A percentile compares a stretch with the other conserved stretches of the same genome.
Conservation (phyloP, 2,113 vertebrate species). For the Peromyscus maniculatus region DNA sequence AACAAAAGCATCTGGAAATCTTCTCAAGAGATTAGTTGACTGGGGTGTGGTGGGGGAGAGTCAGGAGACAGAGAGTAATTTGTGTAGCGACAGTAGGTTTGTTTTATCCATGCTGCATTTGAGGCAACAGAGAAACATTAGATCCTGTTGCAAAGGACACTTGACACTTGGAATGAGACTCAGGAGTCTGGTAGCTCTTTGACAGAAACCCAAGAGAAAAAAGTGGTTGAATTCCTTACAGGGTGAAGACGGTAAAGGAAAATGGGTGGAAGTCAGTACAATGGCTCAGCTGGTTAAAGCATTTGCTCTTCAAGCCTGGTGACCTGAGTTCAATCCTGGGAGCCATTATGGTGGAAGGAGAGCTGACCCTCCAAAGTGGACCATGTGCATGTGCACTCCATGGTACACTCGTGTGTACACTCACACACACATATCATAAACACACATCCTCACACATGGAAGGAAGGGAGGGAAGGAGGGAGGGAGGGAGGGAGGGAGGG, state of each 20-base stretch:
- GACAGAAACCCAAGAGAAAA: background rate
- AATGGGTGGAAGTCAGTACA: background rate
- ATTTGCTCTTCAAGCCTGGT: background rate
- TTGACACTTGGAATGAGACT: background rate
- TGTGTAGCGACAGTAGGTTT: background rate
- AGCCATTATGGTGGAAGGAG: background rate
- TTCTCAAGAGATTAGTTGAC: background rate
- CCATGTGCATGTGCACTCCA: background rate
- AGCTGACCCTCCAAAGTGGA: background rate
- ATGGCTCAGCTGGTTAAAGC: background rate
- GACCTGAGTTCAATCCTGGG: background rate
- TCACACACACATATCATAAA: background rate
- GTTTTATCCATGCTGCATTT: background rate
- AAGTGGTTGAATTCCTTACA: background rate
- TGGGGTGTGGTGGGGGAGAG: background rate
- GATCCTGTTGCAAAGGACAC: background rate
- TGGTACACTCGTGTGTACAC: background rate
- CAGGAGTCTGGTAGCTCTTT: background rate
- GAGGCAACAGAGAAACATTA: background rate
- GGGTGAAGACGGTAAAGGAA: background rate
- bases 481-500: background rate
- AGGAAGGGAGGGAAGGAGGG: too few species aligned
- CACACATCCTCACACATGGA: background rate
- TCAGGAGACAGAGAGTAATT: background rate
- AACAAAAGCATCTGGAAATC: background rate